phyloP scores from a whole-genome alignment of 2,888 invertebrate species.

The Archips crataeganus region DNA sequence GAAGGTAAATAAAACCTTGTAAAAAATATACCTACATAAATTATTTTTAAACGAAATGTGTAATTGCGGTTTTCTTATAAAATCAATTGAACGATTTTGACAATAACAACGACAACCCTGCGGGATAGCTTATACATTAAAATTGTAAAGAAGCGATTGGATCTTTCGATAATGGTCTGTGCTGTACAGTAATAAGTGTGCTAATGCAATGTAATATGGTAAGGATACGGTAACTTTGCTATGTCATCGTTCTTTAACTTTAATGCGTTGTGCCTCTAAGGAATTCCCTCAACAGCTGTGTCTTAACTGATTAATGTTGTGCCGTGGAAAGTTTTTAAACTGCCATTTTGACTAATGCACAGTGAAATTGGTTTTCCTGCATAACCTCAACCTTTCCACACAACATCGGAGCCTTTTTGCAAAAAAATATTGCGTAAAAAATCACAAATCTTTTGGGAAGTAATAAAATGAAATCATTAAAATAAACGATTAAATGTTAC shows the following conservation, averaged over 20 bases:
- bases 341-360: slow-evolving; percentile 58
- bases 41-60: not conserved
- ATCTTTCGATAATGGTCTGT: slow-evolving; percentile 9
- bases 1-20: too few relatives aligned
- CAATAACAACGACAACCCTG: slow-evolving; percentile 19
- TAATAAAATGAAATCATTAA: too few relatives aligned
- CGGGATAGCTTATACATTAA: not conserved
- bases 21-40: too few relatives aligned
- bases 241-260: slow-evolving; percentile 58
- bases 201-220: slow-evolving; percentile 5
- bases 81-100: slow-evolving; percentile 1
- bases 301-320: slow-evolving; percentile 66
- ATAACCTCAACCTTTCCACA: slow-evolving; percentile 46
- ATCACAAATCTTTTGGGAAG: not conserved
- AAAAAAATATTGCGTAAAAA: slow-evolving; percentile 4
- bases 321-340: slow-evolving; percentile 57
- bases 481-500: too few relatives aligned
- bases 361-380: slow-evolving; percentile 48
- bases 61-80: not conserved
- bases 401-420: slow-evolving; percentile 4
- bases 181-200: slow-evolving; percentile 19
- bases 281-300: slow-evolving; percentile 73
- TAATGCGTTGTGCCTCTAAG: slow-evolving; percentile 52
- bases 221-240: slow-evolving; percentile 43
- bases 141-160: slow-evolving; percentile 20